Evolutionary conservation across 2,888 invertebrate genomes (phyloP).

Genomic region (Galeopsomyia nigrocyanea): DNA sequence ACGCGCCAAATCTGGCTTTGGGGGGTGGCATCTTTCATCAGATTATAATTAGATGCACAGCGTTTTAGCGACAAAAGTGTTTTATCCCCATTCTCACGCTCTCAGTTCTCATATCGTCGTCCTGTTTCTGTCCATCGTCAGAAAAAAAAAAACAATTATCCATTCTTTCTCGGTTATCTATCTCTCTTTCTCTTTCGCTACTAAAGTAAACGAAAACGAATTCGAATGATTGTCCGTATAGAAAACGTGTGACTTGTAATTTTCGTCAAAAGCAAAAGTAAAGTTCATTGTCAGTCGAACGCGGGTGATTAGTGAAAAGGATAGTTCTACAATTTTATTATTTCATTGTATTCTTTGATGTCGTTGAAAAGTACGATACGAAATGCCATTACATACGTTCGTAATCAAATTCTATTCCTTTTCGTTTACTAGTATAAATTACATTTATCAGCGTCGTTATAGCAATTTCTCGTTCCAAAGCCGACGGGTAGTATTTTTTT

Average conservation of each 20-base stretch:
- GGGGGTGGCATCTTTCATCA: slow-evolving; percentile 67
- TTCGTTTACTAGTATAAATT: slow-evolving; percentile 30
- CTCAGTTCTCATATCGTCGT: background rate
- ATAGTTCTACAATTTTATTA: no score
- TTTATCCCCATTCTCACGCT: slow-evolving; percentile 24
- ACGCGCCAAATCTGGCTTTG: slow-evolving; percentile 67
- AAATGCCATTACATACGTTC: background rate
- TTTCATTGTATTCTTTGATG: no score
- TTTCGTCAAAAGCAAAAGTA: no score
- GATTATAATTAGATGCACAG: slow-evolving; percentile 64
- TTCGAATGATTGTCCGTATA: slow-evolving; percentile 34
- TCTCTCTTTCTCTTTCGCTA: background rate
- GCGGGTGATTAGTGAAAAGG: no score
- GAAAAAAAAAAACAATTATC: background rate
- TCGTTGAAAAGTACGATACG: no score
- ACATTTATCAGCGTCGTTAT: slow-evolving; percentile 32
- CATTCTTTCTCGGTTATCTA: background rate
- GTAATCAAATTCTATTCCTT: slow-evolving; percentile 31
- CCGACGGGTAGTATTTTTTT: slow-evolving; percentile 21
- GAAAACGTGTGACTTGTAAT: background rate
- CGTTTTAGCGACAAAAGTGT: slow-evolving; percentile 38
- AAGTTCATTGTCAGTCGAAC: no score
- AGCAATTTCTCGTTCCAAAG: slow-evolving; percentile 11
- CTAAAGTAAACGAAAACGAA: slow-evolving; percentile 41
- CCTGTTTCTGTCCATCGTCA: background rate